Base-by-base conservation (phyloP, 2,113 vertebrate genomes). In the Arvicanthis niloticus region DNA sequence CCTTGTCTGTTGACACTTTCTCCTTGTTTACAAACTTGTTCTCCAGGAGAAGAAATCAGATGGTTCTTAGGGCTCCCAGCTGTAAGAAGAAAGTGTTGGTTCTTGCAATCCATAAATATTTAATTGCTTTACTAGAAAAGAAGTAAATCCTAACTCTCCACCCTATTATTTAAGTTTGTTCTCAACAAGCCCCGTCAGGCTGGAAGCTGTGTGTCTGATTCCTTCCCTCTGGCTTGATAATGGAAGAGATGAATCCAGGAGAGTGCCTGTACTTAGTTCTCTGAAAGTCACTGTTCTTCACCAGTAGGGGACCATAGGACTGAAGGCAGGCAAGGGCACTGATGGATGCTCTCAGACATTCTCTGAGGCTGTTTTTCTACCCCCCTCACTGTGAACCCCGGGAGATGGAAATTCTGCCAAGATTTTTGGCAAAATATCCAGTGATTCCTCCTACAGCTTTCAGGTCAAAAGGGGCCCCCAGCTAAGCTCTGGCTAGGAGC, bases 1-100 rank as follows among this genome's bases (percentile, higher is more conserved):
- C 92, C 34, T 87, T 87, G 62, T 97, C 97, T 97, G 15, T 95
- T 96, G 97, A 97, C 97, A 97, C 87, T 88, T 89, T 85, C 96
- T 88, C 80, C 92, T 73, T 98, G 96, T 97, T 97, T 97, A 98
- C 88, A 96, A 96, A 95, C 97, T 97, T 96, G 95, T 81, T 94
- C 97, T 97, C 58, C 97, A 91, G 67, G 76, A 93, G 96, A 96
- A 95, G 92, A 92, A 96, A 95, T 97, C 88, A 97, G 94, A 95
- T 94, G 89, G 53, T 80, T 96, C 97, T 94, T 92, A 91, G 70
- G 15, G 73, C 82, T 85, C 80, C 96, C 87, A 96, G 92, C 94
- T 91, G 19, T 90, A 97, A 90, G 91, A 91, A 82, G 60, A 51
- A 90, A 88, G 70, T 97, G 93, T 95, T 94, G 62, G 51, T 96